phyloP scores from a whole-genome alignment of 2,888 invertebrate species.

The Pycnomerus fuliginosus region DNA sequence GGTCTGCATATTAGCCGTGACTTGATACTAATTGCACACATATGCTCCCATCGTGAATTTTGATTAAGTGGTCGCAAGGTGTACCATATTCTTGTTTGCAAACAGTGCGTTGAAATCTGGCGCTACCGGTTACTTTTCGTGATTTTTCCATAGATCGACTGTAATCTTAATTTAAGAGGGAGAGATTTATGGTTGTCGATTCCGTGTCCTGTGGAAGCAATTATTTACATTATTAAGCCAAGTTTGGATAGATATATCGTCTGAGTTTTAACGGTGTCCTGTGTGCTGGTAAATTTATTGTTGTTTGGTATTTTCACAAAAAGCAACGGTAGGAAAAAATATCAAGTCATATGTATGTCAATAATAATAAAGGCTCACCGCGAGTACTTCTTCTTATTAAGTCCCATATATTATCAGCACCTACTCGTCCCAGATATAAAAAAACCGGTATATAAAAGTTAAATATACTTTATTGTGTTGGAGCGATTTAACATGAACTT shows the following conservation, averaged over 20 bases:
- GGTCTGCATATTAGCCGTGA: too few relatives aligned
- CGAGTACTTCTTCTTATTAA: constrained; percentile 23
- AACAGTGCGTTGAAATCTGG: too few relatives aligned
- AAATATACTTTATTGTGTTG: constrained; percentile 45
- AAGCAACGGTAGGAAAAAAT: too few relatives aligned
- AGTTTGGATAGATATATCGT: constrained; percentile 20
- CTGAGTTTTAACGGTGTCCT: constrained; percentile 12
- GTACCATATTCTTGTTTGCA: too few relatives aligned
- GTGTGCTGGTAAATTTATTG: constrained; percentile 16
- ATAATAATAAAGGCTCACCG: constrained; percentile 18
- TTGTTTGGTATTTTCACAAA: constrained; percentile 4
- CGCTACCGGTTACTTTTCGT: too few relatives aligned
- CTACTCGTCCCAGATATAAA: constrained; percentile 32
- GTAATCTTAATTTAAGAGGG: too few relatives aligned
- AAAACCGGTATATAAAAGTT: constrained; percentile 34
- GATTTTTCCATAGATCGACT: too few relatives aligned
- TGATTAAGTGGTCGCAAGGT: too few relatives aligned
- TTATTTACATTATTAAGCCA: constrained; percentile 16
- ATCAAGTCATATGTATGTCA: constrained; percentile 18
- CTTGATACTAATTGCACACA: too few relatives aligned
- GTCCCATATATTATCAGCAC: constrained; percentile 35
- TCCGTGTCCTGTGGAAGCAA: constrained; percentile 4
- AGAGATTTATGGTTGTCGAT: too few relatives aligned
- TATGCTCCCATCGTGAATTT: too few relatives aligned
- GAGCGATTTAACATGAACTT: constrained; percentile 47